Evolutionary conservation across 2,797 vertebrate genomes (phyloP).

Genomic region (Coccyzus lansbergi): DNA sequence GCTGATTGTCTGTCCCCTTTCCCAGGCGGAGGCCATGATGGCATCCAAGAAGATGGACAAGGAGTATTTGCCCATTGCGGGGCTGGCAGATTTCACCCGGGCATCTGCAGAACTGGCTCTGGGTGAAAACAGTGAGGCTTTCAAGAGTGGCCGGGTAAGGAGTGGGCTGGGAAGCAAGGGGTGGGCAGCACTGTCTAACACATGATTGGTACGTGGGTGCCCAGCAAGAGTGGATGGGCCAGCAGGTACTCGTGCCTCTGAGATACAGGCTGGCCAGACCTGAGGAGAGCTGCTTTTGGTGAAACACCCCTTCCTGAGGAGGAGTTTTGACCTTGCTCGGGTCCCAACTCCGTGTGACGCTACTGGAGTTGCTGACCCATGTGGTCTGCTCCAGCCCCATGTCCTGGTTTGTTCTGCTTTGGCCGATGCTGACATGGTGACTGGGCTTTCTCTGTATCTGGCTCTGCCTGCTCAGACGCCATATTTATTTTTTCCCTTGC

Average conservation of each 20-base stretch:
- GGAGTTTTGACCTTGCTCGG: not conserved
- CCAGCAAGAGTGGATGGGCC: not conserved
- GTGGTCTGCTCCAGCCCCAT: not conserved
- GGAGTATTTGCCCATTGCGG: slow-evolving; percentile 91
- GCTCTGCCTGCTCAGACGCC: rapidly evolving
- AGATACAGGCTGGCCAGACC: not conserved
- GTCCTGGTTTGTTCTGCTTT: not conserved
- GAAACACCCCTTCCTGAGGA: not conserved
- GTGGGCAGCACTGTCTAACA: not conserved
- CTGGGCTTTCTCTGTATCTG: not conserved
- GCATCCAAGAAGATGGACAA: slow-evolving; percentile 93
- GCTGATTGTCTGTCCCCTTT: not conserved
- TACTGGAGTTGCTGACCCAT: not conserved
- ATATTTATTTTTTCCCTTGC: slow-evolving; percentile 1
- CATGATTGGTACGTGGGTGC: rapidly evolving
- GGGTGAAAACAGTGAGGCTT: slow-evolving; percentile 87
- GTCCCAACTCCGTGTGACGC: not conserved
- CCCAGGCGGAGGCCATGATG: slow-evolving; percentile 91
- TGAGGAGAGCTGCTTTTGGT: not conserved
- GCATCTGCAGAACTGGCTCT: slow-evolving; percentile 90
- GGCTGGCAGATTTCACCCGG: slow-evolving; percentile 90
- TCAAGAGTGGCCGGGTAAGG: slow-evolving; percentile 92
- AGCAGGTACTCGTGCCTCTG: not conserved
- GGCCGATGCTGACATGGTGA: not conserved
- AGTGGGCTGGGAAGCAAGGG: rapidly evolving